Evolutionary conservation across 2,797 vertebrate genomes (phyloP), one percentile per base, ranked within the genome.

Genomic region (Vespertilio murinus): DNA sequence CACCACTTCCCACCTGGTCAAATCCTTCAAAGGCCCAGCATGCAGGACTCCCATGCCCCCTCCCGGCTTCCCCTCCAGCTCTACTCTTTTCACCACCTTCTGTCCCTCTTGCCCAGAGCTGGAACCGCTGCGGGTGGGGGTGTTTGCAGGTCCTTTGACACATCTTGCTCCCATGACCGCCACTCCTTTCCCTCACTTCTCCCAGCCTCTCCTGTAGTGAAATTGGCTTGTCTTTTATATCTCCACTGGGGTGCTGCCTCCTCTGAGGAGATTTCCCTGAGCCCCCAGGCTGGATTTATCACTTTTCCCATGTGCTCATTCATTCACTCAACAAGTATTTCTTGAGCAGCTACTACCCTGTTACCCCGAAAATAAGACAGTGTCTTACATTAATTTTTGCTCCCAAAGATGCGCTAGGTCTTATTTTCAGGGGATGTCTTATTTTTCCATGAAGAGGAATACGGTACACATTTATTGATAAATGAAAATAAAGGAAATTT

Each of bases 231-330:
- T 77, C 47, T 61, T 84, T 78, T 65, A 7, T 11, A 12, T 56
- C 40, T 56, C 84, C 54, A 30, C 35, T 74, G 28, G 67, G 38
- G 80, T 16, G 11, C 33, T 64, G 7, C 35, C 40, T 94, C 71
- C 59, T 83, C 85, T 75, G 77, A 47, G 90, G 67, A 79, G 20
- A 65, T 20, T 1, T 56, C 22, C 81, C 80, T 70, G 54, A 42
- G 8, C 13, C 28, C 13, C 7, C 16, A 45, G 22, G 23, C 20
- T 33, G 45, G 38, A 6, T 38, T 65, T 70, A 45, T 22, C 56
- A 23, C 8, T 38, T 90, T 80, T n/a, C 67, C 17, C 33, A 2
- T 30, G 25, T 20, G n/a, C 17, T 64, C n/a, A 42, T 54, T 82
- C n/a, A 61, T 67, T 88, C 45, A 40, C 38, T 28, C 49, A 38